Conservation (phyloP, 2,113 vertebrate species). For the Pelobates fuscus region DNA sequence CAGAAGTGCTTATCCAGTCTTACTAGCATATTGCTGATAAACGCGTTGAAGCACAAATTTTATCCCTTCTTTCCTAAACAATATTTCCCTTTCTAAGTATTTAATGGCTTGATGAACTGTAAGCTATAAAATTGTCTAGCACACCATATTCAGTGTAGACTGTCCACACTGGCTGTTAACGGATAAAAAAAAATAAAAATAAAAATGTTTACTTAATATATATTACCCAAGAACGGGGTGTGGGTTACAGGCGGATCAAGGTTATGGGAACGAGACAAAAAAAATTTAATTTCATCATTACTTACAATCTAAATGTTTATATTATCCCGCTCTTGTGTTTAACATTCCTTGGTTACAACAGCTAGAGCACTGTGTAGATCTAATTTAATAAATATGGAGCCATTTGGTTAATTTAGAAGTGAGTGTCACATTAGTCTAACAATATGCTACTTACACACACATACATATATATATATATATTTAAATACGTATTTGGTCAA, state of each 20-base stretch:
- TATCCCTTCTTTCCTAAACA: too few species aligned
- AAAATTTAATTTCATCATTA: background rate
- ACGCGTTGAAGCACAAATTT: too few species aligned
- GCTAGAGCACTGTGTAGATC: background rate
- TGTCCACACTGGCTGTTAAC: background rate
- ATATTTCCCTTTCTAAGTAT: too few species aligned
- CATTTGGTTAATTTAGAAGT: background rate
- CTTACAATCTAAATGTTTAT: constrained; percentile 16
- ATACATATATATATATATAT: too few species aligned
- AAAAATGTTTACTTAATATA: too few species aligned
- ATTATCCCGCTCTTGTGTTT: constrained; percentile 1
- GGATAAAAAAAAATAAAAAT: too few species aligned
- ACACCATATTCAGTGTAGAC: too few species aligned
- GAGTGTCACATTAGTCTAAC: background rate
- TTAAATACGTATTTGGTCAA: too few species aligned
- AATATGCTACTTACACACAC: background rate
- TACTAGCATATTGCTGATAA: too few species aligned
- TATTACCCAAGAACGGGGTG: background rate
- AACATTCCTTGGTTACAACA: constrained; percentile 13
- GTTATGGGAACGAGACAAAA: constrained; percentile 9
- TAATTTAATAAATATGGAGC: background rate
- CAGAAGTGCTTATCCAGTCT: too few species aligned
- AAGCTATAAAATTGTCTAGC: too few species aligned
- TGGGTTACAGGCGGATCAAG: constrained; percentile 1
- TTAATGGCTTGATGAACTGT: too few species aligned